Base-by-base conservation (phyloP, 1,140 invertebrate genomes). In the Acyrthosiphon pisum region DNA sequence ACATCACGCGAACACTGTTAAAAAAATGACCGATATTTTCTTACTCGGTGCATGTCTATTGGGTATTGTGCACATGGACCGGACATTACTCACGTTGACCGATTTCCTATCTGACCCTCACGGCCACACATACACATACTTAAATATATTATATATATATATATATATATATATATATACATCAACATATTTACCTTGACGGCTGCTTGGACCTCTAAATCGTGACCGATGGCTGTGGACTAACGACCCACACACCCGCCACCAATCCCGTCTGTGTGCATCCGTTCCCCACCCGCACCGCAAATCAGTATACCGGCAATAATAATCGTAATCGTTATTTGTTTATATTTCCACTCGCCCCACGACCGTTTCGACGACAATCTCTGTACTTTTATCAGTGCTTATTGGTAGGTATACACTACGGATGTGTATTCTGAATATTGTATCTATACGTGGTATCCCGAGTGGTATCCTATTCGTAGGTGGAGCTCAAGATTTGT, bases 41-140 rank as follows among this genome's bases (percentile, higher is more conserved):
- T 11, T 84, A 41, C 23, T 84, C 22, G 3, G 3, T 44, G 83
- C 11, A 37, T 53, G 20, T 53, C 22, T 23, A 53, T 26, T 30
- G 23, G 37, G 83, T 84, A 84, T 44, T 11, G 83, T 84, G 23
- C 22, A 84, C 83, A 37, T 84, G 37, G 23, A 84, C 37, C 23
- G 37, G 22, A 84, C 37, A 84, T 84, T 41, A 84, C 83, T 84
- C 83, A 84, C 23, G 41, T 84, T 84, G 83, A 84, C 83, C 37
- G 83, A 84, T 41, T 84, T 84, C 37, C 83, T 26, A 41, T 84
- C 23, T 41, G 83, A 84, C 83, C 83, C 83, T 84, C 41, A 84
- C 37, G 23, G 83, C 23, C 83, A 26, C 23, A 44, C 83, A 53
- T 6, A 53, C 41, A 7, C 22, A 41, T 35, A 81, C 35, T 14